phyloP scores from a whole-genome alignment of 2,113 vertebrate species.

The Noturus placidus region DNA sequence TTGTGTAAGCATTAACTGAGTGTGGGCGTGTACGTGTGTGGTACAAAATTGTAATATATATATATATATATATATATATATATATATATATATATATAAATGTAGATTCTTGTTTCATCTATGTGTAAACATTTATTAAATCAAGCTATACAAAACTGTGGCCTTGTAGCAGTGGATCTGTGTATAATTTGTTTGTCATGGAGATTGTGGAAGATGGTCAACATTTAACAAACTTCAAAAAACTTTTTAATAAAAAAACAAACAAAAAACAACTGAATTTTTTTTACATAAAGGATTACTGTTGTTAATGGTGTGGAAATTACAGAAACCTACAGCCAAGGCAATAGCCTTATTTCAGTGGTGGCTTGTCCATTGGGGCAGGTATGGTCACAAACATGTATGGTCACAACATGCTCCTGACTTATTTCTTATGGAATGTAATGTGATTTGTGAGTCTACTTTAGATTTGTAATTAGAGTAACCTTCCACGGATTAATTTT shows the following conservation, averaged over 20 bases:
- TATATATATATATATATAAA: no score
- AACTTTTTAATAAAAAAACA: no score
- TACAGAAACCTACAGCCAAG: background rate
- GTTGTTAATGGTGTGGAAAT: background rate
- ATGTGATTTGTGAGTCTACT: background rate
- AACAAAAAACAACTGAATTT: no score
- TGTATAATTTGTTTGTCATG: background rate
- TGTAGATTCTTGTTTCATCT: background rate
- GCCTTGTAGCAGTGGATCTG: background rate
- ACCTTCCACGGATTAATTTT: no score
- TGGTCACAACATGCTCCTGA: background rate
- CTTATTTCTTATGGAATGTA: background rate
- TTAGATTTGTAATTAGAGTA: background rate
- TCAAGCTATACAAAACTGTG: background rate
- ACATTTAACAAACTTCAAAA: no score
- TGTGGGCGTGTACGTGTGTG: background rate
- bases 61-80: no score
- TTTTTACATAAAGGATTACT: background rate
- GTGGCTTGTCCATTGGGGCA: background rate
- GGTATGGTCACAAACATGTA: background rate
- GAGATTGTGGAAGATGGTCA: background rate
- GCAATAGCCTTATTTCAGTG: background rate
- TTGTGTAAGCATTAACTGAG: no score
- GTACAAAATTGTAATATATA: no score
- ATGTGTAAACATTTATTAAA: background rate